Evolutionary conservation across 2,797 vertebrate genomes (phyloP).

Genomic region (Artibeus jamaicensis): DNA sequence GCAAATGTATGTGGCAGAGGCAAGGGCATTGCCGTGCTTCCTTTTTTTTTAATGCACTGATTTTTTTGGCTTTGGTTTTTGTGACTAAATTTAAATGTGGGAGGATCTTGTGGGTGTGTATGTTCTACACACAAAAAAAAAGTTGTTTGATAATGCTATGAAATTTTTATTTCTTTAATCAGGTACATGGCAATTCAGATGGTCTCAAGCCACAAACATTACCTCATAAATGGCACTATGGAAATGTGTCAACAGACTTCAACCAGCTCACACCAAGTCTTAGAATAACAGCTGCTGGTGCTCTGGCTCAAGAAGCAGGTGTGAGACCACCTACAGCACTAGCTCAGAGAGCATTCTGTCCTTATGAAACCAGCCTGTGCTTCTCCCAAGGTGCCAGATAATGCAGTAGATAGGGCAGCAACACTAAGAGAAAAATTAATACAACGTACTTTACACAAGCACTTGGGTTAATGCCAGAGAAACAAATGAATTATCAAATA

Average conservation of each 20-base stretch:
- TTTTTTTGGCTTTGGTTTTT: constrained; percentile 9
- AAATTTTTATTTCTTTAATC: constrained; percentile 75
- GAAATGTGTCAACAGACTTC: constrained; percentile 78
- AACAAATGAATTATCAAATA: constrained; percentile 71
- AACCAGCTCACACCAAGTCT: constrained; percentile 68
- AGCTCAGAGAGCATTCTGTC: constrained; percentile 77
- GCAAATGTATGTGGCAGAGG: not conserved
- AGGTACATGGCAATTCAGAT: constrained; percentile 70
- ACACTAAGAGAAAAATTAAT: constrained; percentile 71
- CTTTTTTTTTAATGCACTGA: not conserved
- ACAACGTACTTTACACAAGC: constrained; percentile 62
- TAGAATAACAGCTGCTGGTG: constrained; percentile 79
- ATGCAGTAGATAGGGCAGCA: constrained; percentile 77
- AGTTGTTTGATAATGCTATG: constrained; percentile 52
- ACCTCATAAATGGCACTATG: constrained; percentile 71
- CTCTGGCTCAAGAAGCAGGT: constrained; percentile 81
- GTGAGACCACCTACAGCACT: constrained; percentile 83
- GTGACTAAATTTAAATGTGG: constrained; percentile 23
- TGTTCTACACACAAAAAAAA: constrained; percentile 23
- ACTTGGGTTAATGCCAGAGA: constrained; percentile 77
- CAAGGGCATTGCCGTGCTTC: not conserved
- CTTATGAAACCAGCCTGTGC: constrained; percentile 66
- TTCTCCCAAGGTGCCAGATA: constrained; percentile 77
- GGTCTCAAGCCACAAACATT: constrained; percentile 70
- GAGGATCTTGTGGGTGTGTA: constrained; percentile 37